Conservation (phyloP, 2,113 vertebrate species). For the Brachionichthys hirsutus region DNA sequence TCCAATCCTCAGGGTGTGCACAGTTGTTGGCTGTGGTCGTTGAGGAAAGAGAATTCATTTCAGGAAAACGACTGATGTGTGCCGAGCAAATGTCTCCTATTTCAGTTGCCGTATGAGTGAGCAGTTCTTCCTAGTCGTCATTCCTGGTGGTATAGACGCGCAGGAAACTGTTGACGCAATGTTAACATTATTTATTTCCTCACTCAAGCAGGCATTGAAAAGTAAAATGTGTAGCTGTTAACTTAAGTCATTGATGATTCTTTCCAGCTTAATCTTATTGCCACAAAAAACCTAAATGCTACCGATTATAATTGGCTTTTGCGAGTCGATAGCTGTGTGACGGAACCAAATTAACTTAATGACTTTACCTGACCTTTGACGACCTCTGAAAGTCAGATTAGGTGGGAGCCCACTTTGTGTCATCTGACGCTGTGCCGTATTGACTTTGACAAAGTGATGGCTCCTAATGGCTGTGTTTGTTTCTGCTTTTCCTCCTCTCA, state of each 20-base stretch:
- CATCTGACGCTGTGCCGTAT: constrained; percentile 32
- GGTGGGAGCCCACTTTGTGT: constrained; percentile 45
- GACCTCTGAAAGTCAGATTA: constrained; percentile 52
- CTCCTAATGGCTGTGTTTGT: constrained; percentile 39
- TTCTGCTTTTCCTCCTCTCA: constrained; percentile 42
- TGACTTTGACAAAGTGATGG: constrained; percentile 46
- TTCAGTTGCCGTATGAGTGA: constrained; percentile 8
- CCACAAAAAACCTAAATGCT: background rate
- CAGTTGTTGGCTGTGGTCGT: constrained; percentile 31
- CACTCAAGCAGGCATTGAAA: background rate
- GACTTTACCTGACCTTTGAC: constrained; percentile 58
- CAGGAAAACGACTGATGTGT: constrained; percentile 27
- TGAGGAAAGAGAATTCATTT: constrained; percentile 27
- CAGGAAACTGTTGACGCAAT: constrained; percentile 17
- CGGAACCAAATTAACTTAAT: constrained; percentile 48
- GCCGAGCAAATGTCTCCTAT: constrained; percentile 15
- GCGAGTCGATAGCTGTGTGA: constrained; percentile 32
- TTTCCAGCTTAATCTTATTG: background rate
- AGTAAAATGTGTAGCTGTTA: background rate
- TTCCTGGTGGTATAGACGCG: constrained; percentile 14
- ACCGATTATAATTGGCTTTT: constrained; percentile 8
- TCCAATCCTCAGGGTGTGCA: constrained; percentile 19
- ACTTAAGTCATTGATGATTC: background rate
- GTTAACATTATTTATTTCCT: constrained; percentile 5
- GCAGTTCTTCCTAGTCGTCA: background rate